Conservation (phyloP, 2,888 invertebrate genomes). For the Napeogenes inachia region DNA sequence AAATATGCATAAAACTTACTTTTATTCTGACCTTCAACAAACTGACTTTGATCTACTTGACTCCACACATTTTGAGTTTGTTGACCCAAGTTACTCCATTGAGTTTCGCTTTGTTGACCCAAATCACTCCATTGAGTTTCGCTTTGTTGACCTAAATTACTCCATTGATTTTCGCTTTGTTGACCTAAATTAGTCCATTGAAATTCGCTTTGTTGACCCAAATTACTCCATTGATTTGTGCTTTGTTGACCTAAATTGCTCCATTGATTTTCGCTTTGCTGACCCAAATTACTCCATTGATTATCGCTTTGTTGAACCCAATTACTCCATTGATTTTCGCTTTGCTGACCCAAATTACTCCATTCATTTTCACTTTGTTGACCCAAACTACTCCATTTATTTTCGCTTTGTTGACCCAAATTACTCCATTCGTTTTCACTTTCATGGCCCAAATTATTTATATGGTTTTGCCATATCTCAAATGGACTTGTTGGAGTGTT, state of each 20-base stretch:
- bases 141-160: neutral
- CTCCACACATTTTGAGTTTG: neutral
- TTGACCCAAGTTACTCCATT: neutral
- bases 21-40: neutral
- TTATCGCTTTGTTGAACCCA: conserved; percentile 9
- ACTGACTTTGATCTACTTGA: neutral
- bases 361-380: neutral
- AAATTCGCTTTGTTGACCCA: neutral
- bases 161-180: neutral
- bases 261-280: conserved; percentile 7
- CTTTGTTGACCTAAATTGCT: neutral
- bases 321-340: conserved; percentile 12
- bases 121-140: neutral
- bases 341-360: conserved; percentile 26
- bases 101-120: neutral
- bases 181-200: neutral
- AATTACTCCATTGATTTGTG: neutral
- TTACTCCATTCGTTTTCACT: neutral
- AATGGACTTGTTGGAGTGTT: conserved; percentile 2
- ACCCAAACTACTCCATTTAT: neutral
- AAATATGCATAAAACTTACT: neutral
- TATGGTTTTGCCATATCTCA: neutral
- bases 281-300: conserved; percentile 27
- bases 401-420: conserved; percentile 23
- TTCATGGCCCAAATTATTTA: neutral